Conservation (phyloP, 2,113 vertebrate species). For the Sarotherodon lohbergeri region DNA sequence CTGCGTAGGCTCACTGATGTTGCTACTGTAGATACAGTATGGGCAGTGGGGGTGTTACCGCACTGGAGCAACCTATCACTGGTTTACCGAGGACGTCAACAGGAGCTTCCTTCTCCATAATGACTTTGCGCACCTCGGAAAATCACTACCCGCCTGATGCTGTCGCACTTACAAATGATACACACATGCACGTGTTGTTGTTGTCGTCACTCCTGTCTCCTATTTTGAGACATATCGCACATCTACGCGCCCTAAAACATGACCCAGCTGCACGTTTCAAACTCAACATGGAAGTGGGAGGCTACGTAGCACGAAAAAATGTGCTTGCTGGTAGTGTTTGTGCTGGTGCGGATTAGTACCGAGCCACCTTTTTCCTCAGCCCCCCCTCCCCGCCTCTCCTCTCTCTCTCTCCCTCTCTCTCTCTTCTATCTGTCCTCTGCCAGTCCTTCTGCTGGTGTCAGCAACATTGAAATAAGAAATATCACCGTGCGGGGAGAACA, state of each 20-base stretch:
- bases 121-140: slow-evolving; percentile 62
- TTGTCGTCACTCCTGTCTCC: slow-evolving; percentile 46
- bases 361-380: slow-evolving; percentile 12
- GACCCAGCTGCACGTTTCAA: neutral
- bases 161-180: slow-evolving; percentile 59
- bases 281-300: slow-evolving; percentile 38
- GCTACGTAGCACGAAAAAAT: slow-evolving; percentile 23
- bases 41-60: slow-evolving; percentile 51
- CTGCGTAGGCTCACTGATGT: slow-evolving; percentile 57
- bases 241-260: neutral
- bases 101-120: slow-evolving; percentile 49
- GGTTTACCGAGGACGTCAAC: slow-evolving; percentile 47
- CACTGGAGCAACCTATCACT: slow-evolving; percentile 41
- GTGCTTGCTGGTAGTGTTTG: slow-evolving; percentile 6
- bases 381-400: neutral
- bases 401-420: neutral
- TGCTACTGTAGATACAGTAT: slow-evolving; percentile 60
- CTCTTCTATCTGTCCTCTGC: slow-evolving; percentile 45
- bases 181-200: slow-evolving; percentile 67
- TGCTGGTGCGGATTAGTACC: slow-evolving; percentile 30
- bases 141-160: slow-evolving; percentile 46
- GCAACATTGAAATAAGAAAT: slow-evolving; percentile 64
- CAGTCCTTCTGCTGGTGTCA: slow-evolving; percentile 60
- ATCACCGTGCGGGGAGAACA: slow-evolving; percentile 22
- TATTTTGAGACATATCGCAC: neutral